Evolutionary conservation across 2,888 invertebrate species (phyloP).

Genomic region (Megastigmus dorsalis): DNA sequence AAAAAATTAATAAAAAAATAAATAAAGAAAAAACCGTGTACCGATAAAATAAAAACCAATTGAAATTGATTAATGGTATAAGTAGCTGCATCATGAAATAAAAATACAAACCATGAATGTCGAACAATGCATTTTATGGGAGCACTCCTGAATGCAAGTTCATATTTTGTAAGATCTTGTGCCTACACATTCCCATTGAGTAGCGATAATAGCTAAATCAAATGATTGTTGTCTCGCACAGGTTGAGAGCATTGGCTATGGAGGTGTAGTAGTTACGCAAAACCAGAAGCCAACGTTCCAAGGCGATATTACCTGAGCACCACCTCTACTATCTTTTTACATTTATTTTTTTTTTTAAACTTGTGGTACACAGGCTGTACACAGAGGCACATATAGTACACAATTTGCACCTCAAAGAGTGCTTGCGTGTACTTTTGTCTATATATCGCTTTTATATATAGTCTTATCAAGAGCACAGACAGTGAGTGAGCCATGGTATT

Average conservation of each 20-base stretch:
- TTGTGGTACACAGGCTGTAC: slow-evolving; percentile 71
- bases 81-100: slow-evolving; percentile 70
- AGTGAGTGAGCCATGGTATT: slow-evolving; percentile 72
- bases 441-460: slow-evolving; percentile 67
- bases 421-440: slow-evolving; percentile 65
- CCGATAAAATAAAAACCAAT: slow-evolving; percentile 23
- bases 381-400: slow-evolving; percentile 73
- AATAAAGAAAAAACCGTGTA: slow-evolving; percentile 1
- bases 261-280: slow-evolving; percentile 65
- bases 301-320: slow-evolving; percentile 70
- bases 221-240: slow-evolving; percentile 73
- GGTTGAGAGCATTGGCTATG: slow-evolving; percentile 71
- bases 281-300: slow-evolving; percentile 70
- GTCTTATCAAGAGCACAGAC: slow-evolving; percentile 69
- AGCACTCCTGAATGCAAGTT: slow-evolving; percentile 71
- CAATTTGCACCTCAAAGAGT: slow-evolving; percentile 56
- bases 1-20: slow-evolving; percentile 28
- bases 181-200: slow-evolving; percentile 69
- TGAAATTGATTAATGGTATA: slow-evolving; percentile 9
- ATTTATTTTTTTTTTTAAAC: slow-evolving; percentile 51
- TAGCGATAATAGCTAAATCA: slow-evolving; percentile 74
- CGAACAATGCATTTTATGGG: slow-evolving; percentile 71
- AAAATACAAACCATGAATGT: slow-evolving; percentile 73
- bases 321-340: slow-evolving; percentile 60
- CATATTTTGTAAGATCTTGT: slow-evolving; percentile 68